Evolutionary conservation across 1,140 invertebrate species (phyloP), one percentile per base, ranked within the genome.

Genomic region (Penaeus japonicus): DNA sequence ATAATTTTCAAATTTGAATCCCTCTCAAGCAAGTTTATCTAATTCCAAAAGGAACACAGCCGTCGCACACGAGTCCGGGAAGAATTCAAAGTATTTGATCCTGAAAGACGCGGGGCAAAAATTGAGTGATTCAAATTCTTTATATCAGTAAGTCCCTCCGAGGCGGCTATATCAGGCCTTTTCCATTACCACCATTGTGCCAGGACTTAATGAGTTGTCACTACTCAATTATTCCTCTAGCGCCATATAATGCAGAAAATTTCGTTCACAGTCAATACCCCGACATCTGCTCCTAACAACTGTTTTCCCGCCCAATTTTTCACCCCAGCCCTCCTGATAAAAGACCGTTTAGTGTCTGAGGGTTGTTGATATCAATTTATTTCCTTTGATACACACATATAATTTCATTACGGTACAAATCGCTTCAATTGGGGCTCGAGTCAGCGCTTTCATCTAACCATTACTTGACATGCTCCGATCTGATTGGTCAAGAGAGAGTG

Each of bases 321-420:
- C 89, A 90, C 89, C 22, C 59, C 54, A 47, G 84, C 89, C 62
- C 89, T 87, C 75, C 89, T 90, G 89, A 90, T 90, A 90, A 90
- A 90, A 90, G 89, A 90, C 80, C 89, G 89, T 90, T 90, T 90
- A 90, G 89, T 90, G 84, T 90, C 85, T 90, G 89, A 85, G 85
- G 90, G 90, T 89, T 90, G 90, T 89, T 89, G 90, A 90, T 90
- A 90, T 90, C 90, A 90, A 89, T 90, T 89, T 90, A 90, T 90
- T 90, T 89, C 89, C 89, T 90, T 90, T 90, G 90, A 90, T 90
- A 90, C 90, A 90, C 90, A 90, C 90, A 90, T 90, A 90, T 90
- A 90, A 90, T 90, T 90, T 90, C 90, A 90, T 90, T 90, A 90
- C 90, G 85, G 83, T 90, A 89, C 90, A 90, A 90, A 90, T 90